Evolutionary conservation across 2,888 invertebrate species (phyloP).

Genomic region (Drosophila sordidula): DNA sequence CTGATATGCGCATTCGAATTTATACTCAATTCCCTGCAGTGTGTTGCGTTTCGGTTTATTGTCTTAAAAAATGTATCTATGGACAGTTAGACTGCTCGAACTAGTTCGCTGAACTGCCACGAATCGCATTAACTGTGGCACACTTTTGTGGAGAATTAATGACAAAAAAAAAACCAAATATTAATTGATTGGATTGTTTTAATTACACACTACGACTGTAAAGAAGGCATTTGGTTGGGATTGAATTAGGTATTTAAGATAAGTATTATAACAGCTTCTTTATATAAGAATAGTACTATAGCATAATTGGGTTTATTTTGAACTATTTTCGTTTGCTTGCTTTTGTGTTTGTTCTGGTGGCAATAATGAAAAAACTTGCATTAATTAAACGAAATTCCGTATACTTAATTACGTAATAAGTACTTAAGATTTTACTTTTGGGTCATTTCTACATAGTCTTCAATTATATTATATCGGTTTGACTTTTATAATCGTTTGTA

Average conservation of each 20-base stretch:
- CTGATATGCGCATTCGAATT: conserved; percentile 51
- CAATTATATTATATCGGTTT: not conserved
- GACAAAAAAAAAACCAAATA: not conserved
- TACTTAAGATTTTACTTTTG: conserved; percentile 25
- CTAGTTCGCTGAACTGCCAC: conserved; percentile 51
- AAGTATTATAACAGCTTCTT: conserved; percentile 22
- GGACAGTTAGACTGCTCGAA: conserved; percentile 39
- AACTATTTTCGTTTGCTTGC: conserved; percentile 40
- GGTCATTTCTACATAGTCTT: conserved; percentile 5
- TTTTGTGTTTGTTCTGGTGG: conserved; percentile 16
- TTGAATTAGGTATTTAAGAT: conserved; percentile 33
- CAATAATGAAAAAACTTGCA: conserved; percentile 24
- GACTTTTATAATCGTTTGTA: too few species aligned
- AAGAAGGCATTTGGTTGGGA: conserved; percentile 62
- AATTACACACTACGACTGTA: conserved; percentile 53
- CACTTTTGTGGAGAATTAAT: not conserved
- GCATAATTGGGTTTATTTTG: conserved; percentile 39
- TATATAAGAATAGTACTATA: conserved; percentile 14
- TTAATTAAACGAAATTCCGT: conserved; percentile 17
- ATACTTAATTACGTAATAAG: conserved; percentile 31
- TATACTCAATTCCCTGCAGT: conserved; percentile 47
- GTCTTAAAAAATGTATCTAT: conserved; percentile 43
- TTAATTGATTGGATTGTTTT: not conserved
- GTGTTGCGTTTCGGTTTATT: conserved; percentile 55
- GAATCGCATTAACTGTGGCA: conserved; percentile 24